Evolutionary conservation across 2,113 vertebrate genomes (phyloP).

Genomic region (Seriola quinqueradiata): DNA sequence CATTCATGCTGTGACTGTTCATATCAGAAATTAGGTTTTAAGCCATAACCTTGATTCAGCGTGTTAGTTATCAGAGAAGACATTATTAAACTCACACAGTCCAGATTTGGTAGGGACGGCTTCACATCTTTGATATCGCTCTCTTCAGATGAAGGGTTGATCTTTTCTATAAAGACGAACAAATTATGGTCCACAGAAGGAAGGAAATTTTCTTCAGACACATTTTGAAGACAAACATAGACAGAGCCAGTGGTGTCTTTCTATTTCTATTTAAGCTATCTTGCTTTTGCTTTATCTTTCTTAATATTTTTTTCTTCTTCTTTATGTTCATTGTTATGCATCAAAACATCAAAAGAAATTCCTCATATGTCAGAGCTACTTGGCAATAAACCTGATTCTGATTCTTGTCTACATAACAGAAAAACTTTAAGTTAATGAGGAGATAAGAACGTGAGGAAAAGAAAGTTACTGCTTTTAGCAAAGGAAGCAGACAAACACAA

Average conservation of each 20-base stretch:
- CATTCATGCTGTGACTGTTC: background rate
- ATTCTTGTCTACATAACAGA: too few relatives aligned
- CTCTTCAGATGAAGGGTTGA: background rate
- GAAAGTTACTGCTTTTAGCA: background rate
- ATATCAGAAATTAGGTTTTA: background rate
- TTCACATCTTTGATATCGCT: slow-evolving; percentile 20
- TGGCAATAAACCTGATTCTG: too few relatives aligned
- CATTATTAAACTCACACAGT: background rate
- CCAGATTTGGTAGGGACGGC: background rate
- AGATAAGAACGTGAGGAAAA: background rate
- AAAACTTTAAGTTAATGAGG: background rate
- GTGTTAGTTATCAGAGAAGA: background rate
- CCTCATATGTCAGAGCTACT: too few relatives aligned
- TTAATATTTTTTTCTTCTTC: too few relatives aligned
- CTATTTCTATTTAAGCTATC: too few relatives aligned
- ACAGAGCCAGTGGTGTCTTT: too few relatives aligned
- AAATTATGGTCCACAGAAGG: background rate
- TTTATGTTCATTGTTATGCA: too few relatives aligned
- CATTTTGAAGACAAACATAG: too few relatives aligned
- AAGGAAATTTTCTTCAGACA: too few relatives aligned
- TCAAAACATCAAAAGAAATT: too few relatives aligned
- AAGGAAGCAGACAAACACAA: too few relatives aligned
- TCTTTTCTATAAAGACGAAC: slow-evolving; percentile 28
- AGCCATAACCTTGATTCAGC: background rate
- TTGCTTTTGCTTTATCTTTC: too few relatives aligned